Evolutionary conservation across 2,888 invertebrate genomes (phyloP), one percentile per base, ranked within the genome.

Genomic region (Meliscaeva auricollis): DNA sequence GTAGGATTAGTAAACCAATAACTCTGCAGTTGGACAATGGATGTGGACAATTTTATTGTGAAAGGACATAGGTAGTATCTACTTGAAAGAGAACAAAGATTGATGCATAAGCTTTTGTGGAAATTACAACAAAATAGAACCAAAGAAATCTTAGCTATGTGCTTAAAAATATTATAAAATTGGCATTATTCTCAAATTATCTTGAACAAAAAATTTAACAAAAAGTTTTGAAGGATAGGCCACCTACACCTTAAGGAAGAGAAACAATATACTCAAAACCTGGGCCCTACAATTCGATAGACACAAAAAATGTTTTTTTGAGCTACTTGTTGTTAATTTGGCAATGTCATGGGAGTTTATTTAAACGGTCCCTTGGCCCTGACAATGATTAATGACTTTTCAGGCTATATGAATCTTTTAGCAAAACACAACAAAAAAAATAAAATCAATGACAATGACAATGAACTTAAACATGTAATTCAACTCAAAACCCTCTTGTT

Each of bases 341-440:
- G 7, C 38, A 58, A 54, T 41, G 54, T 70, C 70, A 70, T 46
- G 70, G 56, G 17, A 56, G 69, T 41, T 70, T 54, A 44, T 41
- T 56, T 26, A 30, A 44, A 58, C 7, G 9, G 46, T 13, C 70
- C 38, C 56, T 44, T 56, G 52, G 68, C 56, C 56, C 30, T 56
- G 56, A 30, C 32, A 58, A 56, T 70, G 56, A 56, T 44, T 32
- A 52, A 62, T 62, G 62, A 26, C 22, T 62, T 62, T 15, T 11
- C 11, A 38, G 17, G 13, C 5, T 35, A 7, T 35, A 44, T 9
- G 9, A 26, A 60, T 2, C 22, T 38, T 41, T 35, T 3, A n/a
- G 2, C 13, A 11, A 5, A 32, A 17, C 8, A 32, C 6, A 9
- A 13, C 11, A 20, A 56, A 20, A 15, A 9, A n/a, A 41, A 15